Evolutionary conservation across 2,797 vertebrate species (phyloP).

Genomic region (Enteromius fasciolatus): DNA sequence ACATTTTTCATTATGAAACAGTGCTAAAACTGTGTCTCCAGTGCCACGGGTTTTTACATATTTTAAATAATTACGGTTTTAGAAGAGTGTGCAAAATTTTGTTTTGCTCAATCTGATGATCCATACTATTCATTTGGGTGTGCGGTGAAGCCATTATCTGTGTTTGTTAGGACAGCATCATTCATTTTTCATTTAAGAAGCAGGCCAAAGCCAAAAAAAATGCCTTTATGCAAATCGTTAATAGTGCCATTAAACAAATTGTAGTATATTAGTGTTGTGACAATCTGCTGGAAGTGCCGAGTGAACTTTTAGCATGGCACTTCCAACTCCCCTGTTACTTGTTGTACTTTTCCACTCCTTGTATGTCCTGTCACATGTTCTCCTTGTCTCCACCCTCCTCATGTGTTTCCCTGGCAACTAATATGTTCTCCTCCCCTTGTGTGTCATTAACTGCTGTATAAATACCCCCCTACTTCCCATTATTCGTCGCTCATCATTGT

Average conservation of each 20-base stretch:
- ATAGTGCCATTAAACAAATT: neutral
- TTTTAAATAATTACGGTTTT: conserved; percentile 10
- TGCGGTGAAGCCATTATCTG: neutral
- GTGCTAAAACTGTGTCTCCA: neutral
- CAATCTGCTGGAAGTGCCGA: too few relatives aligned
- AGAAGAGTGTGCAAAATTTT: neutral
- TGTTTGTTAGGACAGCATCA: neutral
- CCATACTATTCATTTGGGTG: neutral
- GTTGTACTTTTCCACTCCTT: too few relatives aligned
- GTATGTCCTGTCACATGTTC: too few relatives aligned
- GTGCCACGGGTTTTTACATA: conserved; percentile 12
- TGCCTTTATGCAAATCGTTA: neutral
- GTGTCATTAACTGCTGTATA: too few relatives aligned
- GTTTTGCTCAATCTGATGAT: neutral
- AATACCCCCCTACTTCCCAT: too few relatives aligned
- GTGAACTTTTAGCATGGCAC: too few relatives aligned
- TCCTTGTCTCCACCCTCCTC: too few relatives aligned
- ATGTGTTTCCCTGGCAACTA: too few relatives aligned
- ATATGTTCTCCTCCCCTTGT: too few relatives aligned
- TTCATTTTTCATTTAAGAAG: neutral
- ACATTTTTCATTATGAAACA: conserved; percentile 3
- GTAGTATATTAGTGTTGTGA: too few relatives aligned
- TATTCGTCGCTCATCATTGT: too few relatives aligned
- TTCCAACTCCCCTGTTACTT: too few relatives aligned
- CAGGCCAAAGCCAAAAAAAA: neutral